Conservation (phyloP, 2,113 vertebrate genomes). For the Ophiodon elongatus region DNA sequence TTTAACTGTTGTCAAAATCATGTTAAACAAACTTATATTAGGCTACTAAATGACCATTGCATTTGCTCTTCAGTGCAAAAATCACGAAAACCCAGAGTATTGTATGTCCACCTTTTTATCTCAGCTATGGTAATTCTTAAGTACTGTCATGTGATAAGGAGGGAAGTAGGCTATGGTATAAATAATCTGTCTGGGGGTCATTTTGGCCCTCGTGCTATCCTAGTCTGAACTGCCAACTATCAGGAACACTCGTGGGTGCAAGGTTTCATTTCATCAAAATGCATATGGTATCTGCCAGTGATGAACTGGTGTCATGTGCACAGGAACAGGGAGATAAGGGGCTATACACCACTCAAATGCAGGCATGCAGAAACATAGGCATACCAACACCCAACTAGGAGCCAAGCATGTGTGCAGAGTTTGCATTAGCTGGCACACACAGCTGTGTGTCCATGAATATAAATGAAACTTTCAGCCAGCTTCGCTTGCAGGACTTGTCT, state of each 20-base stretch:
- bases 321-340: slow-evolving; percentile 49
- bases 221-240: slow-evolving; percentile 64
- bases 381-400: slow-evolving; percentile 41
- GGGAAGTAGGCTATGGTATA: slow-evolving; percentile 47
- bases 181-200: slow-evolving; percentile 68
- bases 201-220: slow-evolving; percentile 57
- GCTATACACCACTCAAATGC: slow-evolving; percentile 14
- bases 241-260: slow-evolving; percentile 58
- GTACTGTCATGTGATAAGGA: slow-evolving; percentile 52
- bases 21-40: neutral
- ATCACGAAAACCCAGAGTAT: neutral
- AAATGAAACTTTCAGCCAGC: neutral
- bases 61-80: slow-evolving; percentile 1
- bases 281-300: slow-evolving; percentile 48
- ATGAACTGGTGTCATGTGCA: slow-evolving; percentile 43
- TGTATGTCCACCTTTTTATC: slow-evolving; percentile 26
- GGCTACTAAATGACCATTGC: neutral
- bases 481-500: slow-evolving; percentile 14
- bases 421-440: slow-evolving; percentile 30
- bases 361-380: slow-evolving; percentile 37
- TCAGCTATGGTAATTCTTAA: slow-evolving; percentile 45
- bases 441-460: slow-evolving; percentile 20
- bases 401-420: slow-evolving; percentile 6
- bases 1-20: neutral
- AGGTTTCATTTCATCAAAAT: slow-evolving; percentile 61